These are phyloP conservation scores for Ciona savignyi DNA, from an alignment of 23 tunicate species.

Conservation along the genomic window DNA sequence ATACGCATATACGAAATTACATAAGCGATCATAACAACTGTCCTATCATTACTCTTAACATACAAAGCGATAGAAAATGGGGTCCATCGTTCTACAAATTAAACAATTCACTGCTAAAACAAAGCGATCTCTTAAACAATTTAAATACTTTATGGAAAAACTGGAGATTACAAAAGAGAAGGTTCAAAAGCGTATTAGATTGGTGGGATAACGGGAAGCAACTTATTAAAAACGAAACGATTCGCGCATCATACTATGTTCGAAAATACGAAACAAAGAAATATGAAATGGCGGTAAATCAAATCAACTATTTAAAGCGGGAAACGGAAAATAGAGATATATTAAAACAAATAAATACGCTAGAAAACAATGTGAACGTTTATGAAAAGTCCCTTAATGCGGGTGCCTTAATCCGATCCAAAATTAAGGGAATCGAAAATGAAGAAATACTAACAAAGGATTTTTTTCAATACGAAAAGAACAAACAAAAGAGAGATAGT, in stretches of 20 bases:
- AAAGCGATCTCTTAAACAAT: not conserved
- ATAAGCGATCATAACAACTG: not conserved
- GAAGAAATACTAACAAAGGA: constrained; percentile 17
- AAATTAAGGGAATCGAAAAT: not conserved
- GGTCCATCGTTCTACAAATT: not conserved
- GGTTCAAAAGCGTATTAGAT: not conserved
- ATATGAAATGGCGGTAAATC: not conserved
- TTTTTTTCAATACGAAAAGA: constrained; percentile 3
- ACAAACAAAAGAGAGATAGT: not conserved
- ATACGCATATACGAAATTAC: not conserved
- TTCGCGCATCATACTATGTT: not conserved
- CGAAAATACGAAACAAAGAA: not conserved
- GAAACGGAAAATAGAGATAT: too few species aligned
- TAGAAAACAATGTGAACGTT: not conserved
- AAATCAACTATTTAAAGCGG: too few species aligned
- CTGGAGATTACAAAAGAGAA: not conserved
- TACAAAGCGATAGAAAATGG: not conserved
- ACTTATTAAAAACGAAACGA: not conserved
- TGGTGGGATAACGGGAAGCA: not conserved
- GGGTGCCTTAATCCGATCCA: constrained; percentile 1
- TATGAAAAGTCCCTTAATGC: not conserved
- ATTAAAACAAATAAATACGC: too few species aligned
- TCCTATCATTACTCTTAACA: not conserved
- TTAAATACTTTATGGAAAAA: not conserved
- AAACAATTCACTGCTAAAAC: not conserved